Evolutionary conservation across 35 echinoderm and acorn worm species (phyloP).

Genomic region (Hemicentrotus pulcherrimus): DNA sequence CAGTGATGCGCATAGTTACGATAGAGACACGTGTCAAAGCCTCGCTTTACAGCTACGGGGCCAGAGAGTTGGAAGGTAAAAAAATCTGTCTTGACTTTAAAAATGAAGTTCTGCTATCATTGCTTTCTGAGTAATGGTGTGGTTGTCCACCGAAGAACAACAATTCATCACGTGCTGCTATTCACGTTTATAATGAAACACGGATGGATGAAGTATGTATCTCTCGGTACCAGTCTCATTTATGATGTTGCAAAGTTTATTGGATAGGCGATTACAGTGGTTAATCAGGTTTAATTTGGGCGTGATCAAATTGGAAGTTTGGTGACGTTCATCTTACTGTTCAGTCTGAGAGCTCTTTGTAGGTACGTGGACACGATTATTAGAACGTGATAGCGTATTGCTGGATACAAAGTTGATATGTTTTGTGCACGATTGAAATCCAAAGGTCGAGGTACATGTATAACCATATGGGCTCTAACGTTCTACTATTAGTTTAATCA

Average conservation of each 20-base stretch:
- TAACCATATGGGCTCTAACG: not conserved
- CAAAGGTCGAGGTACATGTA: not conserved
- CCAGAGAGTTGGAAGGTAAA: not conserved
- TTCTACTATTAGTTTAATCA: not conserved
- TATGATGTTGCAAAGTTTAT: not conserved
- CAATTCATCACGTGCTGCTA: not conserved
- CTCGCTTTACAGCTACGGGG: not conserved
- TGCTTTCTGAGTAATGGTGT: slow-evolving; percentile 10
- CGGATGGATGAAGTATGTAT: not conserved
- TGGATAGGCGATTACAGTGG: not conserved
- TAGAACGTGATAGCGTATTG: not conserved
- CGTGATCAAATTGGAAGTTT: not conserved
- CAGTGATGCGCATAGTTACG: not conserved
- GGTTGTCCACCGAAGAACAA: not conserved
- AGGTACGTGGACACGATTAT: no score
- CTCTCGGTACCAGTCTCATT: not conserved
- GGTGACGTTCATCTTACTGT: not conserved
- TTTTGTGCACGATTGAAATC: not conserved
- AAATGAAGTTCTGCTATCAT: not conserved
- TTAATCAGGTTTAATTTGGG: not conserved
- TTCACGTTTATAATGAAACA: not conserved
- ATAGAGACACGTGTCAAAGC: not conserved
- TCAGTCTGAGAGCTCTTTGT: not conserved
- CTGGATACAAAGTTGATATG: not conserved
- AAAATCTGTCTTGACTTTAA: not conserved